These are phyloP conservation scores for Chelon labrosus DNA, from an alignment of 2,797 vertebrate genomes.

Conservation along the genomic window DNA sequence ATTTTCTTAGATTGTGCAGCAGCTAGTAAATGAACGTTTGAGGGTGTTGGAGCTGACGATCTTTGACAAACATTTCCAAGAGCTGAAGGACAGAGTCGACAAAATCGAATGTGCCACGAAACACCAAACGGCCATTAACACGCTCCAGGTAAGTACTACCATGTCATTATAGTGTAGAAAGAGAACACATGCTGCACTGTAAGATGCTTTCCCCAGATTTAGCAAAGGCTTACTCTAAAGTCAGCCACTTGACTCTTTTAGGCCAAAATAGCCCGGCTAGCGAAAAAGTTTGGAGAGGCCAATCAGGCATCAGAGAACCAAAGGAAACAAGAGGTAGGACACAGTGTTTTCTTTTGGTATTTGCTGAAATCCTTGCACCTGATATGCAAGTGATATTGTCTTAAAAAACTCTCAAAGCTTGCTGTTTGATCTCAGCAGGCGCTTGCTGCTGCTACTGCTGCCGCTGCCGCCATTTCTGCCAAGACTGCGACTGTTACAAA, in stretches of 20 bases:
- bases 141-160: conserved; percentile 79
- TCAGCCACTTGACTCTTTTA: conserved; percentile 60
- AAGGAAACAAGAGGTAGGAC: conserved; percentile 88
- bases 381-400: background rate
- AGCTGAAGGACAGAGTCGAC: conserved; percentile 93
- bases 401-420: conserved; percentile 4
- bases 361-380: background rate
- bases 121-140: conserved; percentile 88
- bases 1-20: conserved; percentile 89
- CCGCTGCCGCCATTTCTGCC: conserved; percentile 34
- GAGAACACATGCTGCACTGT: background rate
- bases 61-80: conserved; percentile 91
- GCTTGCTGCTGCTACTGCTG: conserved; percentile 59
- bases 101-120: conserved; percentile 93
- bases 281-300: conserved; percentile 95
- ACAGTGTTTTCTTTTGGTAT: background rate
- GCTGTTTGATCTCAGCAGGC: conserved; percentile 59
- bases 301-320: conserved; percentile 93
- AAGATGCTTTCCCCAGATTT: background rate
- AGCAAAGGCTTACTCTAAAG: conserved; percentile 5
- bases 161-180: background rate
- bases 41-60: conserved; percentile 87
- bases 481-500: conserved; percentile 59
- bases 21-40: conserved; percentile 92
- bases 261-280: conserved; percentile 94